Evolutionary conservation across 2,113 vertebrate genomes (phyloP).

Genomic region (Lepus americanus): DNA sequence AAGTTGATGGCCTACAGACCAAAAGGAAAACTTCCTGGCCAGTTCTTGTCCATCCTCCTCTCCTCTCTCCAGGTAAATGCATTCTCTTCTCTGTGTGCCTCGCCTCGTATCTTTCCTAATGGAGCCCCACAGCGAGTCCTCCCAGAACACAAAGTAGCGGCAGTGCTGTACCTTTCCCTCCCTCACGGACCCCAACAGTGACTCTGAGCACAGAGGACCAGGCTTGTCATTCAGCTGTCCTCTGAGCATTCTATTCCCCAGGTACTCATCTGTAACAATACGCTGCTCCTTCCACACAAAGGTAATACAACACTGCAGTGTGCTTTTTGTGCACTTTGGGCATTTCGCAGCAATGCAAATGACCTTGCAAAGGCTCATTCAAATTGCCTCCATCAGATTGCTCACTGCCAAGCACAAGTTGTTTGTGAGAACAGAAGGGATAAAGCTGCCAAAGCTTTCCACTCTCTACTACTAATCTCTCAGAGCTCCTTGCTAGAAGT

Average conservation of each 20-base stretch:
- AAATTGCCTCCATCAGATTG: not conserved
- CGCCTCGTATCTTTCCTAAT: not conserved
- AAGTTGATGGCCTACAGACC: not conserved
- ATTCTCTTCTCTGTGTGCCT: not conserved
- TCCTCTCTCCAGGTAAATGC: not conserved
- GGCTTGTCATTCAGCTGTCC: not conserved
- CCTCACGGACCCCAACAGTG: not conserved
- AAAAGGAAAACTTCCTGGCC: slow-evolving; percentile 14
- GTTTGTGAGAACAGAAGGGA: not conserved
- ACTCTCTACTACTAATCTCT: not conserved
- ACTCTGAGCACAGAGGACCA: slow-evolving; percentile 31
- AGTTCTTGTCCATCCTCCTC: not conserved
- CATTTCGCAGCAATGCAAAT: not conserved
- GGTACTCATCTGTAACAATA: slow-evolving; percentile 29
- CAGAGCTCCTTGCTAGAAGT: not conserved
- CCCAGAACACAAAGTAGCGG: not conserved
- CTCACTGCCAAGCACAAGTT: not conserved
- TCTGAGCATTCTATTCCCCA: not conserved
- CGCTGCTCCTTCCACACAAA: not conserved
- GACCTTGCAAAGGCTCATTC: not conserved
- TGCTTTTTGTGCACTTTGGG: not conserved
- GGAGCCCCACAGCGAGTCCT: not conserved
- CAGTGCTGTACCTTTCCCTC: not conserved
- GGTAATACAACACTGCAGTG: slow-evolving; percentile 1
- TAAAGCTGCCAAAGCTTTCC: not conserved